Evolutionary conservation across 2,888 invertebrate genomes (phyloP), one percentile per base, ranked within the genome.

Genomic region (Aethes cnicana): DNA sequence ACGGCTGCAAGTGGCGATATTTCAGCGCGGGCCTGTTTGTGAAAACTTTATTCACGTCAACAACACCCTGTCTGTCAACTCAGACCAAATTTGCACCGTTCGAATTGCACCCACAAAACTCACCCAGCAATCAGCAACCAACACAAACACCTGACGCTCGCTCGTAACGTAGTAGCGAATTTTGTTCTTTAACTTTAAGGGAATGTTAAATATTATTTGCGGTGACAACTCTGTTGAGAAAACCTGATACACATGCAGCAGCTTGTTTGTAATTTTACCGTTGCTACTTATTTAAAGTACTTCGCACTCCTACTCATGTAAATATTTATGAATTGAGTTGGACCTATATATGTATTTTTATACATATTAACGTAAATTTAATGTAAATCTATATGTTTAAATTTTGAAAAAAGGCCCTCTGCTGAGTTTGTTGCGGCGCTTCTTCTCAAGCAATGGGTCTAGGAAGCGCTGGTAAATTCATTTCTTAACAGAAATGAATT

Each of bases 1-100:
- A 68, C 69, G 81, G 68, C 84, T 82, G 84, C 77, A 81, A 84
- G 81, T 79, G 81, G 84, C 75, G 75, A 84, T 80, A 83, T 68
- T 66, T 67, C 60, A 63, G 61, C 68, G 66, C 71, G 41, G 66
- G 66, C 66, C 67, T 73, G 76, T 76, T 77, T 75, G 77, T 74
- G 77, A 79, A 80, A 82, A 82, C 77, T 84, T 80, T 81, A 77
- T 78, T 78, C 74, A 68, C 74, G 68, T 78, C 72, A 74, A 74
- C 73, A 70, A 66, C 63, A 63, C 62, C 63, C 69, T 76, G 75
- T 75, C 77, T 77, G 77, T 79, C 78, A 78, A 68, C 69, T 68
- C 59, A 63, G 65, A 67, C 65, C 63, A 65, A 71, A 68, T 66
- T 66, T 61, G 66, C 59, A 55, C 43, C 28, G 47, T 62, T 62